phyloP scores from a whole-genome alignment of 2,113 vertebrate species.

The Uria aalge region DNA sequence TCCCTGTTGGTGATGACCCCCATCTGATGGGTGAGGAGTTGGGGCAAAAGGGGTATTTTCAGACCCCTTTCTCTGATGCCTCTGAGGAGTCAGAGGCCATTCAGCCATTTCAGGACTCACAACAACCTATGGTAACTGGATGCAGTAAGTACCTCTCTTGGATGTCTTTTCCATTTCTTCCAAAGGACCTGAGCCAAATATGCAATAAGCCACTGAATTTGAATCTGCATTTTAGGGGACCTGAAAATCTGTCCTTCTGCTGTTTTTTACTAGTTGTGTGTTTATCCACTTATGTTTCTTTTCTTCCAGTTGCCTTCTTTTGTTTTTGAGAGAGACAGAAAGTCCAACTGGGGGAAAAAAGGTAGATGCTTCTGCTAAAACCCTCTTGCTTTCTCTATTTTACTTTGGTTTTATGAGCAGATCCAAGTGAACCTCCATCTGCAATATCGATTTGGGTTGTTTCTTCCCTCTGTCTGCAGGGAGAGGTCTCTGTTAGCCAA shows the following conservation, averaged over 20 bases:
- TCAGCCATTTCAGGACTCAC: neutral
- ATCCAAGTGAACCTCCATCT: neutral
- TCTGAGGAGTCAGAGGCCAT: neutral
- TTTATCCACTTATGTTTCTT: neutral
- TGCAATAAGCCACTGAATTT: neutral
- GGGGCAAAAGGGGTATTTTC: neutral
- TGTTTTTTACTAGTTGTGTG: neutral
- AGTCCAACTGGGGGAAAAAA: neutral
- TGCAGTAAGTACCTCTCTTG: neutral
- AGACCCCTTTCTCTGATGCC: neutral
- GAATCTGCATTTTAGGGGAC: neutral
- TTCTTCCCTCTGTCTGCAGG: conserved; percentile 1
- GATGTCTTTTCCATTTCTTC: neutral
- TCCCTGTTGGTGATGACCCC: neutral
- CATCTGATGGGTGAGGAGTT: neutral
- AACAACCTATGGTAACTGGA: neutral
- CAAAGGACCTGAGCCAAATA: neutral
- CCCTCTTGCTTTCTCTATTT: neutral
- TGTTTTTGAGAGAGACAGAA: neutral
- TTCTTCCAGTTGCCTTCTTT: neutral
- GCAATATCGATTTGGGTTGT: neutral
- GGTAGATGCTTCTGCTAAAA: neutral
- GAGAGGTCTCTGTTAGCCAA: conserved; percentile 35
- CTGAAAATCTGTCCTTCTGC: neutral
- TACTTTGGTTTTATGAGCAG: neutral